A percentile compares a stretch with the other conserved stretches of the same genome.
phyloP scores from a whole-genome alignment of 1,140 invertebrate genomes.

The Anoplophora glabripennis region DNA sequence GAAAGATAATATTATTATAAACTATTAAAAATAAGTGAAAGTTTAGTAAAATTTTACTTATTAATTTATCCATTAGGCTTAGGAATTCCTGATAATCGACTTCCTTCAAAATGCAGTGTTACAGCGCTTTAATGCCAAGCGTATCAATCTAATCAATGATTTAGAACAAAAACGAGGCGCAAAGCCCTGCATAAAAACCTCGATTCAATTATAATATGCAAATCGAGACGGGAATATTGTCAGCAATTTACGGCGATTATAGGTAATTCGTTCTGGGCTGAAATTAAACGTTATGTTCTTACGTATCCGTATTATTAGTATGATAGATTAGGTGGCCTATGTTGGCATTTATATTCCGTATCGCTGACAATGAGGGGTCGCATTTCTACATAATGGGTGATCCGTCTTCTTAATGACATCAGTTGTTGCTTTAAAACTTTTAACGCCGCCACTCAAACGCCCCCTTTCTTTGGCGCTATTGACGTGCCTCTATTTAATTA shows the following conservation, averaged over 20 bases:
- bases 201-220: background rate
- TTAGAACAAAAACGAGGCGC: no score
- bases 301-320: conserved; percentile 25
- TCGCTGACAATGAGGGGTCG: conserved; percentile 16
- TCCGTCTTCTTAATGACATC: conserved; percentile 32
- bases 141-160: no score
- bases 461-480: conserved; percentile 6
- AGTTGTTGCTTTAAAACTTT: conserved; percentile 24
- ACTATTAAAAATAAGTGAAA: no score
- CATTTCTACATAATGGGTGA: conserved; percentile 27
- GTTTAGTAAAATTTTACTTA: no score
- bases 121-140: no score
- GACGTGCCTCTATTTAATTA: no score
- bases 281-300: background rate
- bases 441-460: background rate
- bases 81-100: no score
- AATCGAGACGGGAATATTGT: background rate
- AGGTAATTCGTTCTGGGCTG: background rate
- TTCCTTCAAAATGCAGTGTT: no score
- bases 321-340: conserved; percentile 28
- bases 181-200: no score
- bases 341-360: conserved; percentile 17
- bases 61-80: no score
- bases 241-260: conserved; percentile 6
- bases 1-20: no score